phyloP scores from a whole-genome alignment of 1,140 invertebrate species.

The Meloidogyne exigua region DNA sequence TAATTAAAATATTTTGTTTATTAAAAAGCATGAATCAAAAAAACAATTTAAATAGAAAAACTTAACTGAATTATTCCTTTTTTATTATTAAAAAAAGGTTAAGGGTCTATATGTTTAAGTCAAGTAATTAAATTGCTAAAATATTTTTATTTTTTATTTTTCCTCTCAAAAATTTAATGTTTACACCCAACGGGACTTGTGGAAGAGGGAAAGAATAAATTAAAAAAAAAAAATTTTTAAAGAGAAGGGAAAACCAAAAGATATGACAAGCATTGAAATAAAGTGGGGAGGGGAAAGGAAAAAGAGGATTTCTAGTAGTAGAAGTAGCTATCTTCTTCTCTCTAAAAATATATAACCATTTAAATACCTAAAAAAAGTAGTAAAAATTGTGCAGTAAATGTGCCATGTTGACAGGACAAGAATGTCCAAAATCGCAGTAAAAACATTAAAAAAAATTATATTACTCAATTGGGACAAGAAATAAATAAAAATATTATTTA shows the following conservation, averaged over 20 bases:
- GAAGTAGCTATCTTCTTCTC: no score
- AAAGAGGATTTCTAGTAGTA: no score
- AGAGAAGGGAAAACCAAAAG: neutral
- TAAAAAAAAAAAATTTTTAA: neutral
- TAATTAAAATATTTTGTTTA: neutral
- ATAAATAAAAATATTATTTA: neutral
- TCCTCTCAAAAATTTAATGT: neutral
- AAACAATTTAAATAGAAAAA: neutral
- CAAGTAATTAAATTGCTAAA: neutral
- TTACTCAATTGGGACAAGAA: neutral
- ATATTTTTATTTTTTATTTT: neutral
- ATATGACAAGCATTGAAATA: neutral
- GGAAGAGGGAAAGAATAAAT: neutral
- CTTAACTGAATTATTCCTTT: no score
- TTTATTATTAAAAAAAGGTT: neutral
- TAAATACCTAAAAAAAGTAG: neutral
- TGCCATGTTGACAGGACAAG: neutral
- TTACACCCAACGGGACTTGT: neutral
- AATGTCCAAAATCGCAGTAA: constrained; percentile 4
- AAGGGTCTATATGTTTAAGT: neutral
- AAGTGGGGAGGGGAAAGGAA: neutral
- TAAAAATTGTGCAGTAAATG: neutral
- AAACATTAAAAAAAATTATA: neutral
- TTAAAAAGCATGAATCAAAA: neutral
- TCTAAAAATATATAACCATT: neutral